phyloP scores from a whole-genome alignment of 1,140 invertebrate genomes.

The Pogonognathellus flavescens region DNA sequence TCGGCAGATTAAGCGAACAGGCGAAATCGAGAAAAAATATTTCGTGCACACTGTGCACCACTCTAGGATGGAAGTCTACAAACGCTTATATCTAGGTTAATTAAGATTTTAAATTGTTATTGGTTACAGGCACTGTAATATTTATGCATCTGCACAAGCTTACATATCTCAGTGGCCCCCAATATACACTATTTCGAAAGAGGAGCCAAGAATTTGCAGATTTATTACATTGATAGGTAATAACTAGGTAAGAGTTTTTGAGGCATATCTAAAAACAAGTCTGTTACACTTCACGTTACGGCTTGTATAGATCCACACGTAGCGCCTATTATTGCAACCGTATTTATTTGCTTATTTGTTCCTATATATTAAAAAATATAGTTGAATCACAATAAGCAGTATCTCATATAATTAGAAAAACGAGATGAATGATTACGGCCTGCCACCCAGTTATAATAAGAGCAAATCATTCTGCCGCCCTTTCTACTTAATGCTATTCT shows the following conservation, averaged over 20 bases:
- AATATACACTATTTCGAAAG: not conserved
- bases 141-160: not conserved
- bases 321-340: not conserved
- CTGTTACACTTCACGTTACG: constrained; percentile 26
- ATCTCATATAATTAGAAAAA: constrained; percentile 37
- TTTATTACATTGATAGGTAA: constrained; percentile 22
- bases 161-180: not conserved
- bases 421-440: constrained; percentile 18
- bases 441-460: constrained; percentile 30
- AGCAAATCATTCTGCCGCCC: not conserved
- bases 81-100: constrained; percentile 16
- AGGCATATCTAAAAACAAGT: constrained; percentile 20
- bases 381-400: not conserved
- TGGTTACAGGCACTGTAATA: not conserved
- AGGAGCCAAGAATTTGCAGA: constrained; percentile 24
- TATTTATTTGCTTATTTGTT: constrained; percentile 6
- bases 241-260: constrained; percentile 36
- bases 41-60: not conserved
- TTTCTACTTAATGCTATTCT: not conserved
- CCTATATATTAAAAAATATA: constrained; percentile 12
- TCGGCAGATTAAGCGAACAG: not conserved
- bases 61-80: not conserved
- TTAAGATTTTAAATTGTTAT: constrained; percentile 15
- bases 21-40: not conserved
- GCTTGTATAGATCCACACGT: not conserved